phyloP scores from a whole-genome alignment of 2,113 vertebrate genomes.

The Leucosticte australis region DNA sequence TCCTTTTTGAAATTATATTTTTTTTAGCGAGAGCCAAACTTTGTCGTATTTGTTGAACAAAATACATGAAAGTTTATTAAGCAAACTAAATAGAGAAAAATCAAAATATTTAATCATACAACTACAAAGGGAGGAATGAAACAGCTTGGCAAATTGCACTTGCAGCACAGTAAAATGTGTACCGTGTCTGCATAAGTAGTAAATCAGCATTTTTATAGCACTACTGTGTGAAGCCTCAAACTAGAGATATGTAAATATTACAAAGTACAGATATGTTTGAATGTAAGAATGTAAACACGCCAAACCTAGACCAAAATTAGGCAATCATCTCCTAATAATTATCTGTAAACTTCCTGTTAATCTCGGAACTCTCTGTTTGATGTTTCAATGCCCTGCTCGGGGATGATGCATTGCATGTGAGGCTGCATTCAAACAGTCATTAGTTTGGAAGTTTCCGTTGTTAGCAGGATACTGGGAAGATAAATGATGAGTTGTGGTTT shows the following conservation, averaged over 20 bases:
- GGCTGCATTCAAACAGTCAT: constrained; percentile 19
- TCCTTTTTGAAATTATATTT: background rate
- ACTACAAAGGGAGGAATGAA: background rate
- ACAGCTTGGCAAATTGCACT: background rate
- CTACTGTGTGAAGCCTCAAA: background rate
- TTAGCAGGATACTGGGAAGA: constrained; percentile 6
- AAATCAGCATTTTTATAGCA: background rate
- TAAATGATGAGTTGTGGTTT: constrained; percentile 36
- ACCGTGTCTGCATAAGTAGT: background rate
- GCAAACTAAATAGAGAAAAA: constrained; percentile 28
- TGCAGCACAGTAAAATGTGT: background rate
- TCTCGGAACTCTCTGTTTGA: background rate
- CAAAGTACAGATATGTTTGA: background rate
- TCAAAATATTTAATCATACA: constrained; percentile 15
- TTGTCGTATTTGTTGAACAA: background rate
- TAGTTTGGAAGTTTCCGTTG: constrained; percentile 8
- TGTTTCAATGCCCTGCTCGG: background rate
- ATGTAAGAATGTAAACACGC: constrained; percentile 1
- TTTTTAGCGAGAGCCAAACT: background rate
- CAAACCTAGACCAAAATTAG: background rate
- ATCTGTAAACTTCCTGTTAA: constrained; percentile 27
- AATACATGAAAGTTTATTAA: background rate
- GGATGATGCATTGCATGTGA: background rate
- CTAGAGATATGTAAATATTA: background rate
- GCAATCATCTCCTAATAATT: constrained; percentile 19